Conservation (phyloP, 2,888 invertebrate genomes). For the Phengaris alcon region DNA sequence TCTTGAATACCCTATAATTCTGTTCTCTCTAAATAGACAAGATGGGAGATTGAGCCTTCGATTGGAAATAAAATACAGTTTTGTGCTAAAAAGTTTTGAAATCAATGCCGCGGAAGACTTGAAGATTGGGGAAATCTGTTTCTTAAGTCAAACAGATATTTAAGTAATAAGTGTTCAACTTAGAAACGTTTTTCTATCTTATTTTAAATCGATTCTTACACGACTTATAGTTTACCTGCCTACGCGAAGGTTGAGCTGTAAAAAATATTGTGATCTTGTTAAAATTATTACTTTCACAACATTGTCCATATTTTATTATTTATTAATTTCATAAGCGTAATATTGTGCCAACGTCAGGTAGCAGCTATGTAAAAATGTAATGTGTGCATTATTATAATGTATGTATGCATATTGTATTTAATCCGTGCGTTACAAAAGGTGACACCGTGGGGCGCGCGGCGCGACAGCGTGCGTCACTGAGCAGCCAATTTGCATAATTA, state of each 20-base stretch:
- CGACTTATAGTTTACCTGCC: no score
- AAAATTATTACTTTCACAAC: no score
- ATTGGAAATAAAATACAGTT: constrained; percentile 17
- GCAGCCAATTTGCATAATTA: constrained; percentile 63
- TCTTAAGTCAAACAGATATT: not conserved
- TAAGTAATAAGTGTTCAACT: not conserved
- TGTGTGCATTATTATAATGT: constrained; percentile 31
- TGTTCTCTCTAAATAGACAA: constrained; percentile 1
- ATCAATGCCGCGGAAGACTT: constrained; percentile 19
- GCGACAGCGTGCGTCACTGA: constrained; percentile 43
- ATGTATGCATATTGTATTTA: constrained; percentile 45
- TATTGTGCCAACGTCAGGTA: not conserved
- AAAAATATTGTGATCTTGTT: no score
- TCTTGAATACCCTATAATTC: constrained; percentile 1
- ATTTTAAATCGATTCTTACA: no score
- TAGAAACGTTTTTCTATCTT: not conserved
- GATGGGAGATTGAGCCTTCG: constrained; percentile 16
- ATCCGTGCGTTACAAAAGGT: constrained; percentile 46
- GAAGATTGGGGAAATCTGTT: constrained; percentile 12
- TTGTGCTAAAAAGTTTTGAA: constrained; percentile 11
- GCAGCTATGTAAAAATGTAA: not conserved
- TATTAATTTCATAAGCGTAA: not conserved
- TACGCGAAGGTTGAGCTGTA: no score
- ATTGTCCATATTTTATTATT: no score
- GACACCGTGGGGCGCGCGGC: constrained; percentile 47